phyloP scores from a whole-genome alignment of 2,888 invertebrate species.

The Ischnura elegans region DNA sequence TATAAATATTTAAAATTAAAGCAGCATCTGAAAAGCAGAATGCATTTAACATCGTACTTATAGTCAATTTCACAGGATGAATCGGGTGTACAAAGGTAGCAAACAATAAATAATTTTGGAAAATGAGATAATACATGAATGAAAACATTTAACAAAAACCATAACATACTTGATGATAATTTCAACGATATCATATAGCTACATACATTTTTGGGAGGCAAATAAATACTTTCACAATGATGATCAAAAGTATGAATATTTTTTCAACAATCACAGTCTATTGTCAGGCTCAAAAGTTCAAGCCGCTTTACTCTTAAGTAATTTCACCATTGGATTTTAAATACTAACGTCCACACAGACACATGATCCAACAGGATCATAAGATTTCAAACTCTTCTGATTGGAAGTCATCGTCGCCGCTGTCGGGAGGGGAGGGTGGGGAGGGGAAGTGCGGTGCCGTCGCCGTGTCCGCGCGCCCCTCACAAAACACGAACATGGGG shows the following conservation, averaged over 20 bases:
- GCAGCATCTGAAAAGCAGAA: neutral
- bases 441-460: conserved; percentile 74
- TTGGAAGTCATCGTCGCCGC: conserved; percentile 84
- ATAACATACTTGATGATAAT: neutral
- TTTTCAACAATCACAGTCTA: conserved; percentile 58
- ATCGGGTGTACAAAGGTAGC: neutral
- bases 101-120: conserved; percentile 42
- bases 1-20: neutral
- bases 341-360: neutral
- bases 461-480: conserved; percentile 81
- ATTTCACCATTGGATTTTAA: conserved; percentile 7
- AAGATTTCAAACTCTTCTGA: conserved; percentile 87
- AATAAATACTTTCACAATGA: conserved; percentile 50
- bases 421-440: conserved; percentile 77
- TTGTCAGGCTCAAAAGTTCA: neutral
- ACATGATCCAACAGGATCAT: conserved; percentile 12
- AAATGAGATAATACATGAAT: neutral
- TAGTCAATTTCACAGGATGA: neutral
- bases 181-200: conserved; percentile 16
- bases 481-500: conserved; percentile 90
- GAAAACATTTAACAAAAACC: neutral
- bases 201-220: neutral
- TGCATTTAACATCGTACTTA: neutral
- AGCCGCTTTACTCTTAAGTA: neutral
- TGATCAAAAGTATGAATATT: neutral